These are phyloP conservation scores for Rhopalosiphum nymphaeae DNA, from an alignment of 2,888 invertebrate species.

Conservation along the genomic window DNA sequence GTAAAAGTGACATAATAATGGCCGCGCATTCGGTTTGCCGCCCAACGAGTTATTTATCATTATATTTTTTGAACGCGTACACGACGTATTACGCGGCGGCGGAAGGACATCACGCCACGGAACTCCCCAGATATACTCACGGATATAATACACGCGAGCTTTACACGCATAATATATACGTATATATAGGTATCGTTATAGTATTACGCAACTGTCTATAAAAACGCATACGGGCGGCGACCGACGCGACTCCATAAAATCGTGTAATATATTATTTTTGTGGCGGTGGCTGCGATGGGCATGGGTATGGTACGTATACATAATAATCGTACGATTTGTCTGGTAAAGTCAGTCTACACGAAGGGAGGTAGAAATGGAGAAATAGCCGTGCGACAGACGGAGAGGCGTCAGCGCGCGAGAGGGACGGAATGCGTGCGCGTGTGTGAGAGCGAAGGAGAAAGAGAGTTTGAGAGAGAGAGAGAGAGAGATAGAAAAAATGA, in stretches of 20 bases:
- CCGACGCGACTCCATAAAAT: not conserved
- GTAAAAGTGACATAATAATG: slow-evolving; percentile 18
- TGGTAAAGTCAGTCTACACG: not conserved
- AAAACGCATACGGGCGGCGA: not conserved
- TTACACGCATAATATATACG: not conserved
- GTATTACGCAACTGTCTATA: slow-evolving; percentile 33
- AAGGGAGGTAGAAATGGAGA: slow-evolving; percentile 6
- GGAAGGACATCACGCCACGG: slow-evolving; percentile 47
- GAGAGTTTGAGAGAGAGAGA: not conserved
- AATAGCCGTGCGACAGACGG: not conserved
- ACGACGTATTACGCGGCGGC: not conserved
- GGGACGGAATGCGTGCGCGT: not conserved
- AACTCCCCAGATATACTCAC: not conserved
- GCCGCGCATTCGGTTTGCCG: not conserved
- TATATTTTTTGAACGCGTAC: not conserved
- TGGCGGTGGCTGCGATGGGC: not conserved
- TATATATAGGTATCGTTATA: not conserved
- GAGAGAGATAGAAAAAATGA: not conserved
- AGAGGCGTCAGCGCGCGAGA: slow-evolving; percentile 1
- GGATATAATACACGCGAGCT: not conserved
- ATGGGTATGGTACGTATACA: not conserved
- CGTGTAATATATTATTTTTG: not conserved
- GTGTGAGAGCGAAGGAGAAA: not conserved
- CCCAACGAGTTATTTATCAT: not conserved
- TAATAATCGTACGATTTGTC: not conserved